These are phyloP conservation scores for western clawed frog (Xenopus tropicalis) DNA, from an alignment of 2,113 vertebrate genomes.

Conservation along the genomic window DNA sequence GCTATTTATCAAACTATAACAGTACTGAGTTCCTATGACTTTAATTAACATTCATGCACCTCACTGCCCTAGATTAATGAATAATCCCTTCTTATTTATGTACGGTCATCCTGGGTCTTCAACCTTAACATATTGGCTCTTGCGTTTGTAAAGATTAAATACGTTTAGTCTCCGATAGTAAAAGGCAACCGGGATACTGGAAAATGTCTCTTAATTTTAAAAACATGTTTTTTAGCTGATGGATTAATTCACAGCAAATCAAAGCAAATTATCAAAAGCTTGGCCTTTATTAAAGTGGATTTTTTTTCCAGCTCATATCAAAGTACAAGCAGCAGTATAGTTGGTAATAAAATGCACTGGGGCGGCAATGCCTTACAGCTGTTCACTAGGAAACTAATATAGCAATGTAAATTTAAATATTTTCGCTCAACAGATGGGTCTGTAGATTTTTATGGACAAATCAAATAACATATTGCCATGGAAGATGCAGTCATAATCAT, in stretches of 20 bases:
- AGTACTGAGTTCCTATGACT: background rate
- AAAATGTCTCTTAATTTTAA: no score
- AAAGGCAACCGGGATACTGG: background rate
- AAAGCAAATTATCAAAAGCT: background rate
- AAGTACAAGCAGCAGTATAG: conserved; percentile 7
- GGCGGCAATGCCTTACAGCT: conserved; percentile 22
- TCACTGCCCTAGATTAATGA: background rate
- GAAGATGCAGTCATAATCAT: conserved; percentile 25
- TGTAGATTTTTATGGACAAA: conserved; percentile 39
- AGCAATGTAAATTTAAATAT: conserved; percentile 33
- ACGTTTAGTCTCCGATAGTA: background rate
- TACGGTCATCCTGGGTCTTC: background rate
- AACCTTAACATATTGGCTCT: background rate
- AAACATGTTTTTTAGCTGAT: background rate
- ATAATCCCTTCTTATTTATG: background rate
- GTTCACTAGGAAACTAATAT: conserved; percentile 15
- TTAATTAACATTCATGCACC: background rate
- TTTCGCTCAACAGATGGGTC: conserved; percentile 32
- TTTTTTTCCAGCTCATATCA: background rate
- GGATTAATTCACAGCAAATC: conserved; percentile 6
- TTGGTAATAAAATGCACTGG: conserved; percentile 36
- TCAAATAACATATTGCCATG: conserved; percentile 32
- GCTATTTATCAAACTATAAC: background rate
- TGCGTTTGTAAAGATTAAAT: background rate
- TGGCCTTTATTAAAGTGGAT: conserved; percentile 16